These are phyloP conservation scores for Eptesicus fuscus DNA, from an alignment of 2,113 vertebrate genomes.

Conservation along the genomic window DNA sequence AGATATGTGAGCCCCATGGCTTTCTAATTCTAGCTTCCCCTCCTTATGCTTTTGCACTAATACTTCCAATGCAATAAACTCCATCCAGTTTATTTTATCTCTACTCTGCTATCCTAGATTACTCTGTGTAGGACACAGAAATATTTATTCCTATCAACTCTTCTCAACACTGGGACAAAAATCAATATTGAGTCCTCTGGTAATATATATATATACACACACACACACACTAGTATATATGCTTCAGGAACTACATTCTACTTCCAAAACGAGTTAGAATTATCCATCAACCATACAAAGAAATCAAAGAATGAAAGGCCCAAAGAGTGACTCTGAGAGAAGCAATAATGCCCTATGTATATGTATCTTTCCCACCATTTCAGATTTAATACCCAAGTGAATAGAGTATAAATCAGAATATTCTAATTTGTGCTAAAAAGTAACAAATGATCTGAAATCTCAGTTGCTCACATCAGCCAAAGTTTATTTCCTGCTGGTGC, in stretches of 20 bases:
- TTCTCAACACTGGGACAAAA: background rate
- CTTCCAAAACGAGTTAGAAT: slow-evolving; percentile 23
- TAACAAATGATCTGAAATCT: background rate
- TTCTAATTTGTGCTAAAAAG: background rate
- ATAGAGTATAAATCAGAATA: background rate
- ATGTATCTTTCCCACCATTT: background rate
- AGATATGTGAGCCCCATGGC: background rate
- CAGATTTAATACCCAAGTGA: background rate
- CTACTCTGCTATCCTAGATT: background rate
- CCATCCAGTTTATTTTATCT: background rate
- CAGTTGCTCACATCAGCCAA: background rate
- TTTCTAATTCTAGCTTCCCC: background rate
- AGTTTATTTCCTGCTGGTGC: background rate
- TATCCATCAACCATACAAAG: background rate
- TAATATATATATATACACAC: too few species aligned
- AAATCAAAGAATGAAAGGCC: background rate
- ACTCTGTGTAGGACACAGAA: background rate
- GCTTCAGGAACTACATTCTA: background rate
- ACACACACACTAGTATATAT: too few species aligned
- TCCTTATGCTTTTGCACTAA: background rate
- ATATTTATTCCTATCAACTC: slow-evolving; percentile 35
- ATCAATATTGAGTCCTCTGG: background rate
- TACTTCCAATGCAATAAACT: background rate
- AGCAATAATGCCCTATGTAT: background rate
- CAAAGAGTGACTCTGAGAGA: background rate